Evolutionary conservation across 2,113 vertebrate genomes (phyloP), one percentile per base, ranked within the genome.

Genomic region (Indicator indicator): DNA sequence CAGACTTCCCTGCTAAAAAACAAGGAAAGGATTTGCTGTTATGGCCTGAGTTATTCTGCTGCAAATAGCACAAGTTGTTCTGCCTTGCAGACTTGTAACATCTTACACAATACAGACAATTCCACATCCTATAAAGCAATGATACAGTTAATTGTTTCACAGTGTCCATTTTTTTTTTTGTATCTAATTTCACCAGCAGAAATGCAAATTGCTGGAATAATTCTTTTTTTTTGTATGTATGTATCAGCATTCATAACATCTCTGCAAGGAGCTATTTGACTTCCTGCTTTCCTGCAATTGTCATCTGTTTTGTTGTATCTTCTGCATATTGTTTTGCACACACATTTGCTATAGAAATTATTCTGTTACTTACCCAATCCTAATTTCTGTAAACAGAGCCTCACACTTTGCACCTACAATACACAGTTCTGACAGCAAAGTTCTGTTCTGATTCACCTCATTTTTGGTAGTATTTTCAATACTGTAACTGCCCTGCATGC

Each of bases 61-160:
- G 85, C 73, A 87, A 70, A 80, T 83, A 89, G 91, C 94, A 91
- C 62, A 50, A 64, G 52, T 81, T 94, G 89, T 95, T 93, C 95
- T 78, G 85, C 88, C 62, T 60, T 9, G 8, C 56, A 68, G 68
- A 69, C 72, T 89, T 78, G 93, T 79, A 90, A 65, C 69, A 15
- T 65, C 82, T 83, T 4, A 13, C 91, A 71, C 79, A 56, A 55
- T 59, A 9, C 75, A 28, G 46, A 20, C 81, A 40, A 69, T 50
- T 88, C 84, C 60, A 60, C 82, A 50, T 91, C 60, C 83, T 73
- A 38, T 16, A 69, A 48, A 94, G 85, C 72, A 55, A 24, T 5
- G 76, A 72, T 83, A 83, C 70, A 46, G 50, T 63, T 60, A 72
- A 58, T 44, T 86, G 89, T 95, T 94, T 88, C 93, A 55, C 2